phyloP scores from a whole-genome alignment of 2,797 vertebrate genomes.

The Podargus strigoides region DNA sequence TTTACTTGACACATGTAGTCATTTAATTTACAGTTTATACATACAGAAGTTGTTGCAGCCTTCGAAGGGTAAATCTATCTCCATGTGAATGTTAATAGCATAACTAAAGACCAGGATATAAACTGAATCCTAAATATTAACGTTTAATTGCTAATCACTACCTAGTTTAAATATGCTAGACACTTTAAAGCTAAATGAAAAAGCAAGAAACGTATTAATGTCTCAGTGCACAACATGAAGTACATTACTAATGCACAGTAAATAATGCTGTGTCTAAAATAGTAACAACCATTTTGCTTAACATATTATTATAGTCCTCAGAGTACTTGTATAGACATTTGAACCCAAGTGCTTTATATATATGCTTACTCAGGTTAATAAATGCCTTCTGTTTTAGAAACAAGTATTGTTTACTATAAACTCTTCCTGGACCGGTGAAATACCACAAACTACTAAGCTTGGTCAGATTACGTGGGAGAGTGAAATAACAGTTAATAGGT shows the following conservation, averaged over 20 bases:
- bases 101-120: not conserved
- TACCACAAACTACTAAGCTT: not conserved
- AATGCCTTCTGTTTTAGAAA: not conserved
- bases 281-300: not conserved
- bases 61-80: not conserved
- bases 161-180: not conserved
- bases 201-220: not conserved
- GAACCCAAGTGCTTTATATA: not conserved
- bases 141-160: not conserved
- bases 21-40: not conserved
- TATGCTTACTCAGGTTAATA: not conserved
- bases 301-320: not conserved
- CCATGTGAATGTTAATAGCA: not conserved
- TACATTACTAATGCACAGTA: not conserved
- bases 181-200: not conserved
- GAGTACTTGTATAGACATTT: not conserved
- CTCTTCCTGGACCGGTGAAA: not conserved
- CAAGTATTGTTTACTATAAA: not conserved
- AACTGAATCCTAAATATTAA: not conserved
- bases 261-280: not conserved
- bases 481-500: not conserved
- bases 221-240: not conserved
- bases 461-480: not conserved
- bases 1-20: not conserved
- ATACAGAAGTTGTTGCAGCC: not conserved